Base-by-base conservation (phyloP, 2,888 invertebrate genomes). In the Ditula angustiorana region DNA sequence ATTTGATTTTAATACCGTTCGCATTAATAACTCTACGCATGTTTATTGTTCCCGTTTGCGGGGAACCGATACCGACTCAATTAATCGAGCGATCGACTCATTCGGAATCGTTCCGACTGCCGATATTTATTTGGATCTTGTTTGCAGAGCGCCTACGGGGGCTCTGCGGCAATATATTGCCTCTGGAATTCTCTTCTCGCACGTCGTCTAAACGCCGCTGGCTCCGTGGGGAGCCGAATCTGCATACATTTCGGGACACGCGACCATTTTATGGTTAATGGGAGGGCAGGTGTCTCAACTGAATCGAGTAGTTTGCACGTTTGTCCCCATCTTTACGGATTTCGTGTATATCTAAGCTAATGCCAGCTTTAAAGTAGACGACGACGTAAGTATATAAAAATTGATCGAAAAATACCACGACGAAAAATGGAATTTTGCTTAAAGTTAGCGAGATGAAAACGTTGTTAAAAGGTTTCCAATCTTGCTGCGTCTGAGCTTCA, bases 151-250 rank as follows among this genome's bases (percentile, higher is more conserved):
- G 57, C 63, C 62, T 57, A 56, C 57, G 30, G 41, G n/a, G 37
- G 13, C 30, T 21, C 37, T 56, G 30, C 55, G 26, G 62, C 63
- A 58, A 63, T 63, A 63, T 63, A 63, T 63, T 52, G 57, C 57
- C 24, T 28, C 57, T n/a, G 63, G 56, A 61, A 63, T 57, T 63
- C 57, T 63, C 57, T 57, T 63, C 57, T 63, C 57, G 63, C 62
- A 63, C 41, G 63, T 13, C 23, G 21, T 23, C 8, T 33, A 26
- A 58, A 23, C n/a, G 35, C 63, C 57, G 24, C n/a, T 30, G 50
- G 26, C 63, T 63, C 63, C 63, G 0, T 2, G 13, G 11, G 44
- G 63, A 44, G 57, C 41, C 50, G 30, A 58, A 58, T 58, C 24
- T 52, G 33, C 44, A 33, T 33, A 33, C 23, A 63, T 13, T 10